Base-by-base conservation (phyloP, 2,797 vertebrate genomes). In the Hydrophis major region DNA sequence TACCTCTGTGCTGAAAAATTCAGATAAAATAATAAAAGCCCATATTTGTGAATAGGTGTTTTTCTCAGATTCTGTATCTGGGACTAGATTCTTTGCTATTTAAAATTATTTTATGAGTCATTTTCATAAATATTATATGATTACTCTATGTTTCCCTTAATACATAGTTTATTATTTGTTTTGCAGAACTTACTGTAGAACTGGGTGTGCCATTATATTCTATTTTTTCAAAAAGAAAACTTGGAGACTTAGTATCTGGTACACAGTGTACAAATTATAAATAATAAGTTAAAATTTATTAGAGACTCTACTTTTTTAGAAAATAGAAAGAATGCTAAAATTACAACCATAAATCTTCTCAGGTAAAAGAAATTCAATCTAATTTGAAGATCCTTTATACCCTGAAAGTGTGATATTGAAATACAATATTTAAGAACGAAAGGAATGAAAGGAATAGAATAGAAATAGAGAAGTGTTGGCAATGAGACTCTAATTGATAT, bases 171-270 rank as follows among this genome's bases (percentile, higher is more conserved):
- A 37, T 56, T 90, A 37, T 87, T 87, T 57, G 50, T 55, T 87
- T 86, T 86, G 56, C 89, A 87, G 47, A 93, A 69, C 25, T 87
- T 53, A 93, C 12, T 93, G 56, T 92, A 50, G 32, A 55, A 63
- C 8, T 92, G 22, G 59, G 50, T 92, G 83, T 90, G 60, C 28
- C 78, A 61, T 83, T 63, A 16, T 32, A 57, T 86, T 90, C 32
- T 87, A 53, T 90, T 90, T 90, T 90, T n/a, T 27, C 25, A 56
- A 2, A 83, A 92, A 60, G 18, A 42, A 20, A 83, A 5, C 8
- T 16, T 92, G 42, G 10, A 57, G 53, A 47, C 53, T 90, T 87
- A 56, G 7, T 57, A 56, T 6, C n/a, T 83, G 56, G 56, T 27
- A 50, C 37, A 66, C 28, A n/a, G 32, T 90, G 27, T 69, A n/a